Evolutionary conservation across 2,888 invertebrate genomes (phyloP), one percentile per base, ranked within the genome.

Genomic region (Phalera bucephala): DNA sequence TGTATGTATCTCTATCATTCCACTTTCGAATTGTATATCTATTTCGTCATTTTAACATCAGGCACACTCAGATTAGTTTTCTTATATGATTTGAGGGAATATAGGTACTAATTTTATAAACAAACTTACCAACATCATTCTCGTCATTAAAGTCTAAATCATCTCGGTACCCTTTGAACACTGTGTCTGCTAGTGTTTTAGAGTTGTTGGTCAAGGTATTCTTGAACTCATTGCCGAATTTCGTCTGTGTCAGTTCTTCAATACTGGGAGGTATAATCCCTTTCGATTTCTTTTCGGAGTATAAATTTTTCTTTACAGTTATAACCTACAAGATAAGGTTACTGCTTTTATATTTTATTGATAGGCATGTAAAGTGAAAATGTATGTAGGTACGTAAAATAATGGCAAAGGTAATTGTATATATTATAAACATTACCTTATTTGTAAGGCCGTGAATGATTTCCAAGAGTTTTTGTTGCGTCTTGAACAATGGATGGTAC

Each of bases 91-190:
- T n/a, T n/a, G n/a, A n/a, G n/a, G n/a, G n/a, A n/a, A n/a, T n/a
- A n/a, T n/a, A n/a, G n/a, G n/a, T n/a, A n/a, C n/a, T n/a, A n/a
- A n/a, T n/a, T n/a, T n/a, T n/a, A n/a, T n/a, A n/a, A n/a, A n/a
- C n/a, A n/a, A n/a, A n/a, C n/a, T n/a, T 53, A 91, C 93, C 95
- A 32, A 95, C 91, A 75, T 95, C 95, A 60, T 94, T 94, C 70
- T 95, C 95, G 64, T 96, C 96, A 43, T 94, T 94, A 34, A 93
- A 94, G 64, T 96, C 96, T 48, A 96, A 86, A 80, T 96, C 95
- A 64, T 96, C 95, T 45, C 94, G 93, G 15, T 94, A 88, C 14
- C 93, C 94, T 64, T 93, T 92, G 30, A 89, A 88, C 0, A 92
- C 91, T 3, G 90, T 90, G 30, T 91, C 91, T 8, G 87, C 72